These are phyloP conservation scores for Chiridota heheva DNA, from an alignment of 35 echinoderm and acorn worm genomes.

Conservation along the genomic window DNA sequence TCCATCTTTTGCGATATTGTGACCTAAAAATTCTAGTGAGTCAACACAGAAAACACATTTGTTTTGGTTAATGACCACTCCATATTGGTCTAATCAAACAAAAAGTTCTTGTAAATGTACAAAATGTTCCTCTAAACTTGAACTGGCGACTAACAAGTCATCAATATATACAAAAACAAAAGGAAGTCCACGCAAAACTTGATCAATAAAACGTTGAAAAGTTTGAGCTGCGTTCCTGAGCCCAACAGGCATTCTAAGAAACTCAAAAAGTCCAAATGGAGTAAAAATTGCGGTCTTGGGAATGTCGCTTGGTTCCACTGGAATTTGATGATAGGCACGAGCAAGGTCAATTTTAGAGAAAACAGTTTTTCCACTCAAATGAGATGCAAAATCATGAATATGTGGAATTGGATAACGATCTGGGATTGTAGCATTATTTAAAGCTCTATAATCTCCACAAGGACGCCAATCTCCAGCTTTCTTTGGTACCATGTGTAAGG, in stretches of 20 bases:
- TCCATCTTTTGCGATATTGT: neutral
- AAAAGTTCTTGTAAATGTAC: conserved; percentile 6
- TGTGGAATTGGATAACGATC: conserved; percentile 17
- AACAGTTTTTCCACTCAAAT: neutral
- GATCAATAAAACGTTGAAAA: conserved; percentile 32
- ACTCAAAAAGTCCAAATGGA: conserved; percentile 2
- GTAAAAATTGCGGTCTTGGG: neutral
- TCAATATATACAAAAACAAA: conserved; percentile 50
- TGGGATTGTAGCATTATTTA: neutral
- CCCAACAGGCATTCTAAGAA: conserved; percentile 17
- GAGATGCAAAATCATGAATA: neutral
- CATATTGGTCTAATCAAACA: neutral
- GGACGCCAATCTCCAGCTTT: conserved; percentile 15
- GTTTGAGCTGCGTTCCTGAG: conserved; percentile 11
- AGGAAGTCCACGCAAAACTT: conserved; percentile 30
- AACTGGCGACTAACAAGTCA: conserved; percentile 29
- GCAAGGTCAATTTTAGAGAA: neutral
- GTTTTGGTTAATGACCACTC: conserved; percentile 27
- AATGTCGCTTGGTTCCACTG: conserved; percentile 17
- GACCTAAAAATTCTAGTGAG: conserved; percentile 10
- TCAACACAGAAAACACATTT: conserved; percentile 1
- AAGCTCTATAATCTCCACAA: conserved; percentile 31
- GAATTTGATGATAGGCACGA: too few relatives aligned
- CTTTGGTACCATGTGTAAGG: conserved; percentile 22
- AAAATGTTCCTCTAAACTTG: conserved; percentile 8